A percentile compares a stretch with the other conserved stretches of the same genome.
Evolutionary conservation across 2,113 vertebrate genomes (phyloP).

Genomic region (Todiramphus saurophagus): DNA sequence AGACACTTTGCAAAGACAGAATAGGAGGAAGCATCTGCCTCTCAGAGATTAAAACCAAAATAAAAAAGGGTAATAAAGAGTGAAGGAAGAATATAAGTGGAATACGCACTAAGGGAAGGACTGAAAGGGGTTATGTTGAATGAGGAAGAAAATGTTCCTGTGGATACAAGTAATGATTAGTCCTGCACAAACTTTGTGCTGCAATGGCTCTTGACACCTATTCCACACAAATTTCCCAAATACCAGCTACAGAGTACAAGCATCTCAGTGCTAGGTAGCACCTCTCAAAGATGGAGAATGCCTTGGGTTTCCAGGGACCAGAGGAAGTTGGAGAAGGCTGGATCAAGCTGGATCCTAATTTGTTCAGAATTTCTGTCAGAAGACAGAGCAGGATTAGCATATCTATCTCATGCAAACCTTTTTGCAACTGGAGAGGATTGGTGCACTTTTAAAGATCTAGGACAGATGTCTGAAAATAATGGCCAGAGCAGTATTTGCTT

Average conservation of each 20-base stretch:
- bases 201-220: background rate
- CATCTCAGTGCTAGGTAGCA: accelerated
- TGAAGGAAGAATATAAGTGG: background rate
- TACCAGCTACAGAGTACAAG: background rate
- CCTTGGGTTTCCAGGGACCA: background rate
- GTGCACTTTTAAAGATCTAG: background rate
- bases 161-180: background rate
- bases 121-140: background rate
- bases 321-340: background rate
- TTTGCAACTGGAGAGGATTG: background rate
- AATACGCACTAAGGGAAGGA: background rate
- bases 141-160: background rate
- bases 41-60: background rate
- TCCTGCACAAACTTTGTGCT: background rate
- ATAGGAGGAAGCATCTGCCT: background rate
- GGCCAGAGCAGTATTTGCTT: background rate
- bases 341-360: background rate
- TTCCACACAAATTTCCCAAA: background rate
- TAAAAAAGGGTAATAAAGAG: background rate
- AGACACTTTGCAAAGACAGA: background rate
- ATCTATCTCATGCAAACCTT: background rate
- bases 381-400: background rate
- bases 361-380: background rate
- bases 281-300: background rate
- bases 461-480: background rate